A percentile compares a stretch with the other conserved stretches of the same genome.
Evolutionary conservation across 2,888 invertebrate species (phyloP).

Genomic region (Drepanosiphum platanoidis): DNA sequence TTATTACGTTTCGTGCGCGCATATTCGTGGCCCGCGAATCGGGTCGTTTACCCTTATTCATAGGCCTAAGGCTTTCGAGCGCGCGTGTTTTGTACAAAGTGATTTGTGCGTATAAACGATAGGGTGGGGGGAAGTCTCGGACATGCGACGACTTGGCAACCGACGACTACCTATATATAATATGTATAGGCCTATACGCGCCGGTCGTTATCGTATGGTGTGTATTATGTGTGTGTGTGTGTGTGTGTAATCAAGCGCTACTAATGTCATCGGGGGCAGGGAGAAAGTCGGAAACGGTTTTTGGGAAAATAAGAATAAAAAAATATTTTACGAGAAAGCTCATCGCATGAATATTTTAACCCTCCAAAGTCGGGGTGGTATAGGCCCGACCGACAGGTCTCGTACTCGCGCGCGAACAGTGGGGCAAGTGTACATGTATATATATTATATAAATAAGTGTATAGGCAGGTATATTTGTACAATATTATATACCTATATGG

Average conservation of each 20-base stretch:
- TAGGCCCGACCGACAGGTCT: too few relatives aligned
- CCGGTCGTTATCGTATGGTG: not conserved
- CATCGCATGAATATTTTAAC: conserved; percentile 57
- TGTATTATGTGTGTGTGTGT: conserved; percentile 8
- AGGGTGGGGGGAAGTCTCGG: conserved; percentile 2
- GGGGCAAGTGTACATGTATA: not conserved
- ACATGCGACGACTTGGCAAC: conserved; percentile 46
- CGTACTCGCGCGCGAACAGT: too few relatives aligned
- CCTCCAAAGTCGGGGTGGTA: not conserved
- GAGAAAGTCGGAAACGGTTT: not conserved
- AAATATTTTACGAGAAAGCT: too few relatives aligned
- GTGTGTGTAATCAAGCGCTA: not conserved
- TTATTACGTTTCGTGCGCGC: not conserved
- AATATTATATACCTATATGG: not conserved
- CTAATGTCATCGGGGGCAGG: not conserved
- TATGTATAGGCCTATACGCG: too few relatives aligned
- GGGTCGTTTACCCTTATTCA: not conserved
- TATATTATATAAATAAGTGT: too few relatives aligned
- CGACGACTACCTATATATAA: too few relatives aligned
- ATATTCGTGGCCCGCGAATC: not conserved
- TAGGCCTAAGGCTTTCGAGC: not conserved
- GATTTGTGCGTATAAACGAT: conserved; percentile 4
- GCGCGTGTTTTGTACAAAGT: not conserved
- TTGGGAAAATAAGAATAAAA: conserved; percentile 7
- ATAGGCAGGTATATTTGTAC: not conserved